Evolutionary conservation across 2,113 vertebrate genomes (phyloP).

Genomic region (Megatriorchis doriae): DNA sequence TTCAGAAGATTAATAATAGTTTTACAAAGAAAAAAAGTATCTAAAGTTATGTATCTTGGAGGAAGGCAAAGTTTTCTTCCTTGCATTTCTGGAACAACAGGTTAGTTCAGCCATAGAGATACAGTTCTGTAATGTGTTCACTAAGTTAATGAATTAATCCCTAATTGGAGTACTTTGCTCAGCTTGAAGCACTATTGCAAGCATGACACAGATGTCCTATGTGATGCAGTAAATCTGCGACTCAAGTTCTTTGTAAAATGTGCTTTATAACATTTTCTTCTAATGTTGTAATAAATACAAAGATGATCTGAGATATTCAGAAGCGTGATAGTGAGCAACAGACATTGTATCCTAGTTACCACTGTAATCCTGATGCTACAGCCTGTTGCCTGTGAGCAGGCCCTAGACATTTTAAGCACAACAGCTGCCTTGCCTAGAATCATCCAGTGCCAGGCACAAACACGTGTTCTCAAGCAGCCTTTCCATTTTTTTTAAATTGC

Average conservation of each 20-base stretch:
- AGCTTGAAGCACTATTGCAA: neutral
- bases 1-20: neutral
- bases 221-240: neutral
- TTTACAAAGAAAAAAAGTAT: neutral
- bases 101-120: neutral
- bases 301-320: neutral
- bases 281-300: neutral
- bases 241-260: neutral
- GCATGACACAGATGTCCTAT: neutral
- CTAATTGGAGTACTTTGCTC: neutral
- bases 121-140: fast-evolving
- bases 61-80: neutral
- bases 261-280: neutral
- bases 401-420: neutral
- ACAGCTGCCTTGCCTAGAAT: neutral
- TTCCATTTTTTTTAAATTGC: neutral
- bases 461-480: neutral
- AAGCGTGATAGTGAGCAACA: neutral
- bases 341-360: neutral
- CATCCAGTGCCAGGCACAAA: neutral
- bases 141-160: neutral
- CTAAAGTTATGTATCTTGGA: neutral
- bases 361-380: neutral
- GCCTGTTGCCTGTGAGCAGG: neutral
- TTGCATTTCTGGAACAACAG: neutral